phyloP scores from a whole-genome alignment of 2,797 vertebrate genomes.

The Rhodeus uyekii region DNA sequence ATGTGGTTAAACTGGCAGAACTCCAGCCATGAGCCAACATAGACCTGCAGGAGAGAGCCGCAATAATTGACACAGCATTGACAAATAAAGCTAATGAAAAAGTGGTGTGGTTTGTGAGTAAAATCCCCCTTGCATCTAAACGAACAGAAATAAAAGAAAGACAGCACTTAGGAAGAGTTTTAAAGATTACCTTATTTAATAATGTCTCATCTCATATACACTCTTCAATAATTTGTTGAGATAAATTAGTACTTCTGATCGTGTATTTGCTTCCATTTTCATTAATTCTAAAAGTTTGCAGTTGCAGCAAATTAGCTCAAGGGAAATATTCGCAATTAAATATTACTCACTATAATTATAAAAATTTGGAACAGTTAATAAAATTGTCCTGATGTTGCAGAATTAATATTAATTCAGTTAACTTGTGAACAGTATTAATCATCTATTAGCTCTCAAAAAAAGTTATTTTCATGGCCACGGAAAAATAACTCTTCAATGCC shows the following conservation, averaged over 20 bases:
- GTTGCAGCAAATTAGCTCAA: not conserved
- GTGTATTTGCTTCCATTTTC: not conserved
- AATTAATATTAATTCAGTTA: not conserved
- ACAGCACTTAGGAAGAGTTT: constrained; percentile 11
- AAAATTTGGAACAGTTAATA: not conserved
- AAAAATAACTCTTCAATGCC: not conserved
- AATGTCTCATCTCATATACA: not conserved
- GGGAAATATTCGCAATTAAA: not conserved
- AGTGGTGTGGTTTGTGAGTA: constrained; percentile 33
- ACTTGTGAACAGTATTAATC: not conserved
- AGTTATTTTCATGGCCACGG: not conserved
- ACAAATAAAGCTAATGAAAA: constrained; percentile 43
- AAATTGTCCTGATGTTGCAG: not conserved
- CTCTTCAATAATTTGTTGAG: not conserved
- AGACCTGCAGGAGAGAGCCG: constrained; percentile 29
- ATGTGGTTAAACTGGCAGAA: constrained; percentile 41
- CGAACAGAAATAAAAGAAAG: constrained; percentile 21
- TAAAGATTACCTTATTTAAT: constrained; percentile 23
- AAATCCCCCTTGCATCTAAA: constrained; percentile 9
- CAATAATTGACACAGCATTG: constrained; percentile 48
- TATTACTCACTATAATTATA: not conserved
- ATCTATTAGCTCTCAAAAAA: not conserved
- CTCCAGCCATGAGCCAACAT: constrained; percentile 18
- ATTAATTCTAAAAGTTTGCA: not conserved
- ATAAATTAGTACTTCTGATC: not conserved